Evolutionary conservation across 2,113 vertebrate species (phyloP), one percentile per base, ranked within the genome.

Genomic region (Gymnobelideus leadbeateri): DNA sequence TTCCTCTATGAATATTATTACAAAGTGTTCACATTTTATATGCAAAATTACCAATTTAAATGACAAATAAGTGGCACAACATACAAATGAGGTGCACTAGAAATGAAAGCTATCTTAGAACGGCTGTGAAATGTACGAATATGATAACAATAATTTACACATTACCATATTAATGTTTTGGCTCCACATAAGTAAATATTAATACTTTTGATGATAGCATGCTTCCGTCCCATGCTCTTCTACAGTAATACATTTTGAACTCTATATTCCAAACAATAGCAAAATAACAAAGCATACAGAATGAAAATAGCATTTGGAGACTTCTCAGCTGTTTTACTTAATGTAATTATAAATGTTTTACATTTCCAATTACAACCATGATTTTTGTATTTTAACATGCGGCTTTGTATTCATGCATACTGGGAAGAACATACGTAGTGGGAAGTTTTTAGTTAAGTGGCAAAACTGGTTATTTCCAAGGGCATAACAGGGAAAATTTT

Each of bases 361-460:
- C 43, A 93, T 93, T 96, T 97, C 54, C 93, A 53, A 54, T 91
- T 94, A 97, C 46, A 92, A 8, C 94, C 95, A n/a, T 92, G 92
- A 94, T 95, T 91, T 94, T 89, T 90, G 8, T 19, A 11, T 96
- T 97, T 96, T 47, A 91, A 94, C 90, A 89, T 51, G 12, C 96
- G 95, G 52, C 12, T 96, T 96, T 95, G 53, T 92, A 94, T 91
- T 90, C 52, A 92, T 97, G 93, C 91, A 52, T 92, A 96, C 57
- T 43, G 49, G 68, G 54, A 95, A 97, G 93, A n/a, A 51, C 19
- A 92, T 97, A 90, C 46, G 49, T 97, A 94, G 46, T 50, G 43
- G 68, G 54, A 92, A 55, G 0, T 51, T 14, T 84, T 92, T n/a
- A n/a, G 0, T 14, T 68, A 61, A 61, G 31, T 68, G 37, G 21